phyloP scores from a whole-genome alignment of 2,797 vertebrate genomes.

The Gila robusta region DNA sequence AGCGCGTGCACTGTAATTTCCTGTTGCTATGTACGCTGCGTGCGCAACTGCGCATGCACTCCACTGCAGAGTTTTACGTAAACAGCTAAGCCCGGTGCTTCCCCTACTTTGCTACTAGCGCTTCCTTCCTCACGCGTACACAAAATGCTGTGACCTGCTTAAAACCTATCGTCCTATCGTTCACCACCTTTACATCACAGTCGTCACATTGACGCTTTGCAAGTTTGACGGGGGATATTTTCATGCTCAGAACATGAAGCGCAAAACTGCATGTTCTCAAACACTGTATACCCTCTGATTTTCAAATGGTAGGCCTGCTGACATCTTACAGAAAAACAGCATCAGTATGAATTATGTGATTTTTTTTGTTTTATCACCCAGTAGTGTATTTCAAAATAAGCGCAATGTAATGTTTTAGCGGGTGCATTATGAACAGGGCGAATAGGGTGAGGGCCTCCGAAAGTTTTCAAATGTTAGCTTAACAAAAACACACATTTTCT shows the following conservation, averaged over 20 bases:
- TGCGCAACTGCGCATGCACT: constrained; percentile 47
- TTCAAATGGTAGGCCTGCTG: neutral
- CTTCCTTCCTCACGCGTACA: constrained; percentile 73
- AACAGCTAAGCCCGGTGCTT: constrained; percentile 66
- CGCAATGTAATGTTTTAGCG: neutral
- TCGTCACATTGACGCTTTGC: constrained; percentile 19
- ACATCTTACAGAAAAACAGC: neutral
- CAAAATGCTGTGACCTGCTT: constrained; percentile 58
- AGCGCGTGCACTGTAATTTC: constrained; percentile 69
- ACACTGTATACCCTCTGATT: neutral
- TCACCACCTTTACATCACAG: constrained; percentile 53
- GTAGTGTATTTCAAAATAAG: neutral
- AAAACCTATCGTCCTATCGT: constrained; percentile 49
- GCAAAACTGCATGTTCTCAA: neutral
- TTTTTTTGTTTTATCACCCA: neutral
- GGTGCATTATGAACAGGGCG: neutral
- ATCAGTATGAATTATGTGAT: neutral
- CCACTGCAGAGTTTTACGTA: constrained; percentile 45
- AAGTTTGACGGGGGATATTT: constrained; percentile 4
- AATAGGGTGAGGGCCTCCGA: neutral
- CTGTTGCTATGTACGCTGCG: constrained; percentile 69
- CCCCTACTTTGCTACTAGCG: constrained; percentile 66
- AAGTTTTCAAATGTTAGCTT: neutral
- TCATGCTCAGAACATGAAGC: constrained; percentile 4
- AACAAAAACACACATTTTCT: neutral